Base-by-base conservation (phyloP, 2,888 invertebrate species). In the Galerucella nymphaeae region DNA sequence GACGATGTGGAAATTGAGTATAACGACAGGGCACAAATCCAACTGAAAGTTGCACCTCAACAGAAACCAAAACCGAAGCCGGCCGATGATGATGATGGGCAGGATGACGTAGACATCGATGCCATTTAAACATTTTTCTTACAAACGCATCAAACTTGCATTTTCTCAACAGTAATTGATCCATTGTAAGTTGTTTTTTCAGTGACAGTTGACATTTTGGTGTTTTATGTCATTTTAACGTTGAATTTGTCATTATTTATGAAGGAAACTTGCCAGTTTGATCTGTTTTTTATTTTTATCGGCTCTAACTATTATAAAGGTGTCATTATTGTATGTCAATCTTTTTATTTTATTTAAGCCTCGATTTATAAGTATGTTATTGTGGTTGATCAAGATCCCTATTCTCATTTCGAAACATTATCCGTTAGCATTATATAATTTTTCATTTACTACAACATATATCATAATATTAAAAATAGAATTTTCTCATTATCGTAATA, bases 101-200 rank as follows among this genome's bases (percentile, higher is more conserved):
- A 90, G 76, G 93, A 93, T 82, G 96, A 96, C 84, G 92, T 96
- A 84, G 96, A 96, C 87, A 96, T 96, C 86, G 96, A 96, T 90
- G 96, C 95, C 87, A 96, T 96, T 85, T 96, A 94, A 89, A 86
- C 57, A 50, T 57, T 63, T 61, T 58, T 68, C 55, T 55, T 69
- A 67, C 30, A 61, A 58, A 48, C 48, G 45, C 45, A 67, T 64
- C 53, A 48, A 66, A 55, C 11, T 30, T 58, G 53, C 53, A 18
- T 53, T 10, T 53, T 53, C 16, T 53, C 18, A 2, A 18, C 4
- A 0, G 23, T 48, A 14, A n/a, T n/a, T 53, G 50, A 53, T 18
- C 2, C 50, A n/a, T 53, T 42, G 3, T 23, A 23, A 23, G 30
- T 30, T 30, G 5, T 5, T 30, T 30, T 30, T 30, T 30, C 30